Conservation (phyloP, 2,888 invertebrate species). For the Eristalinus aeneus region DNA sequence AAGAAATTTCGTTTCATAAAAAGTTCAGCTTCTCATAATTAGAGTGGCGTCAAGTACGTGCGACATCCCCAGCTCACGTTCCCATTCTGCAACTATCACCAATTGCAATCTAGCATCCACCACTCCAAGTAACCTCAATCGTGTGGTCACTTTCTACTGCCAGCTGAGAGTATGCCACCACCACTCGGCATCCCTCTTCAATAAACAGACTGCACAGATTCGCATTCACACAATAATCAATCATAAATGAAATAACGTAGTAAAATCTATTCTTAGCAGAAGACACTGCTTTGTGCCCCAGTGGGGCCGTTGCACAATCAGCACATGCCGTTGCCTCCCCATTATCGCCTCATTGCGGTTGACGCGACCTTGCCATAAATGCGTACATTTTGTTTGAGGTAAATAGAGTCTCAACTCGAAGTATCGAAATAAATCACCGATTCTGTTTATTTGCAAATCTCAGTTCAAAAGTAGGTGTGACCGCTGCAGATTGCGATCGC, state of each 20-base stretch:
- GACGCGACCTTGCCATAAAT: conserved; percentile 9
- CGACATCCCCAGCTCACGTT: background rate
- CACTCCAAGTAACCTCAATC: background rate
- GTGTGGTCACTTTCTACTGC: background rate
- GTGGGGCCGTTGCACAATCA: background rate
- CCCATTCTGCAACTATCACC: background rate
- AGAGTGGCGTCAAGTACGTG: background rate
- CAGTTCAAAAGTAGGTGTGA: conserved; percentile 46
- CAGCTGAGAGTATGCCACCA: background rate
- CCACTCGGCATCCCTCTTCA: background rate
- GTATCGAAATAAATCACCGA: background rate
- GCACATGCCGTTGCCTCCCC: background rate
- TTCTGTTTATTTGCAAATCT: background rate
- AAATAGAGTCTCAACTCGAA: background rate
- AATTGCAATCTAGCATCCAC: background rate
- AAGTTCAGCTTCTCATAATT: background rate
- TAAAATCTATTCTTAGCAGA: conserved; percentile 14
- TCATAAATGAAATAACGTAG: conserved; percentile 5
- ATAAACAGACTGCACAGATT: background rate
- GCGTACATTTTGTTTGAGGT: background rate
- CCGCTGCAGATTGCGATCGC: conserved; percentile 25
- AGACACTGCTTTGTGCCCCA: background rate
- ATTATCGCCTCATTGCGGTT: conserved; percentile 4
- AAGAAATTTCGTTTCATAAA: too few relatives aligned
- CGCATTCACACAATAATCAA: background rate